Conservation (phyloP, 2,888 invertebrate species). For the Xestoiulus laeticollis region DNA sequence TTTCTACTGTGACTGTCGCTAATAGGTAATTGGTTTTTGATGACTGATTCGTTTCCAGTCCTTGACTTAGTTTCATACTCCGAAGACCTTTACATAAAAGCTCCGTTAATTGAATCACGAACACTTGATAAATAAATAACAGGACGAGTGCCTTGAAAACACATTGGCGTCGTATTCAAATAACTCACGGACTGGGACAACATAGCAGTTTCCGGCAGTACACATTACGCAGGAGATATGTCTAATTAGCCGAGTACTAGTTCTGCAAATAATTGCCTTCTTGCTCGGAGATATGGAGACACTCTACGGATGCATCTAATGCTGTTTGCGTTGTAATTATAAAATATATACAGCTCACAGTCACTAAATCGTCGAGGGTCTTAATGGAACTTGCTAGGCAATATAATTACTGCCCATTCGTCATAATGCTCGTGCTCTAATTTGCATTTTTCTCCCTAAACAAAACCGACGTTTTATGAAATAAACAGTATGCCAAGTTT, state of each 20-base stretch:
- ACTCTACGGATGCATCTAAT: background rate
- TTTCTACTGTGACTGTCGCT: background rate
- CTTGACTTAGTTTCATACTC: constrained; percentile 15
- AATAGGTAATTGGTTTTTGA: background rate
- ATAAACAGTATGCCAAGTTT: no score
- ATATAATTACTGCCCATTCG: background rate
- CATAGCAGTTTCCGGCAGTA: background rate
- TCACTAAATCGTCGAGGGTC: background rate
- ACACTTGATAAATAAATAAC: constrained; percentile 7
- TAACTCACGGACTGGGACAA: background rate
- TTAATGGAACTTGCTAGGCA: background rate
- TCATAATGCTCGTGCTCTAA: background rate
- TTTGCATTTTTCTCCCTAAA: background rate
- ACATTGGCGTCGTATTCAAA: background rate
- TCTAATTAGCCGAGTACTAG: background rate
- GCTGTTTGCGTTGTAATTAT: background rate
- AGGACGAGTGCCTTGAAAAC: background rate
- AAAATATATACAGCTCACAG: background rate
- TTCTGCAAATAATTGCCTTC: background rate
- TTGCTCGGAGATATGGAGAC: background rate
- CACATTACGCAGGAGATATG: background rate
- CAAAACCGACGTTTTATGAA: no score
- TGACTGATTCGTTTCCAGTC: background rate
- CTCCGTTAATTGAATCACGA: constrained; percentile 2
- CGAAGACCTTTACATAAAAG: background rate